Base-by-base conservation (phyloP, 2,797 vertebrate species). In the Eremophila alpestris region DNA sequence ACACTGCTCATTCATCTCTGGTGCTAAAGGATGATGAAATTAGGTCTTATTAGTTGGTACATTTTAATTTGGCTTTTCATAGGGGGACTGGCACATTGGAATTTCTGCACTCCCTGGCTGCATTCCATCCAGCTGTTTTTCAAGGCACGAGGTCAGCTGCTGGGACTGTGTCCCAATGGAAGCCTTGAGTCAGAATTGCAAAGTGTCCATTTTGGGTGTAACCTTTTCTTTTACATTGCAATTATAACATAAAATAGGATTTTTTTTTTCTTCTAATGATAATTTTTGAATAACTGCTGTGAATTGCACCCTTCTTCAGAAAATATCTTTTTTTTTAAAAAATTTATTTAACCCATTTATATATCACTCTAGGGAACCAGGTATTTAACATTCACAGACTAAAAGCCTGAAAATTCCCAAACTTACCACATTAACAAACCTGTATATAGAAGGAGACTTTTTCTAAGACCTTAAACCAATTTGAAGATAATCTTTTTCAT, bases 11-110 rank as follows among this genome's bases (percentile, higher is more conserved):
- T 75, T 96, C 73, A 54, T 64, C 69, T 88, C 92, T 5, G 54
- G 36, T 52, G 26, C 88, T 43, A 65, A 30, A 68, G 58, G 43
- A 85, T 71, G 76, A 91, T 78, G 83, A 89, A 95, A 95, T 95
- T 71, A 93, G 62, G 46, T 34, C 48, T 89, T 89, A 65, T 81
- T 92, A 92, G 58, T 19, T 18, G 29, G 54, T 48, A 60, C 82
- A n/a, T 58, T 93, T 92, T 70, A 58, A 91, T 87, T 92, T 76
- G 27, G 15, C 32, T 93, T 92, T 84, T 80, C 51, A 51, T 3
- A 11, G 65, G 20, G 70, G 73, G 95, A 87, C 27, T 89, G 90
- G 59, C 90, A 82, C 10, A 1, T 12, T 7, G 29, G 46, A 90
- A 68, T 67, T 13, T 32, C 49, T 60, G 64, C n/a, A 5, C 23